These are phyloP conservation scores for Nicator chloris DNA, from an alignment of 2,113 vertebrate genomes.

Conservation along the genomic window DNA sequence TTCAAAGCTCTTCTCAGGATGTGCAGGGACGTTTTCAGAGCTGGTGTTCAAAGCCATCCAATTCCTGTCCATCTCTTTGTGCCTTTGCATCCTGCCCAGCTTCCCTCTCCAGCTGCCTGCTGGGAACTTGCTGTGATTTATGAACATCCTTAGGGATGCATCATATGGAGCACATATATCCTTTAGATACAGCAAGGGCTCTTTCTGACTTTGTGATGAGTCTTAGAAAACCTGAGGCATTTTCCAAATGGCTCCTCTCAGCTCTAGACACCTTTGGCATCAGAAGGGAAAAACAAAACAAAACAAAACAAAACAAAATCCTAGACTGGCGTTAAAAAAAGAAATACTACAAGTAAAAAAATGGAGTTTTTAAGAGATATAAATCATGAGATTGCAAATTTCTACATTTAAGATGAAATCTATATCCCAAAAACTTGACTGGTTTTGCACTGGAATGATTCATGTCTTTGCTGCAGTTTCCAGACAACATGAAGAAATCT, in stretches of 20 bases:
- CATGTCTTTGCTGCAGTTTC: not conserved
- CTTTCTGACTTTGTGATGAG: not conserved
- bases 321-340: not conserved
- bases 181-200: not conserved
- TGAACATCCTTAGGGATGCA: not conserved
- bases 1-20: not conserved
- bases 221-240: not conserved
- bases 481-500: not conserved
- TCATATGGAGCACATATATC: fast-evolving
- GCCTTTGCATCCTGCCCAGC: not conserved
- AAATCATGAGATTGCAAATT: not conserved
- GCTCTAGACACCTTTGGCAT: not conserved
- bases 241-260: not conserved
- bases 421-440: not conserved
- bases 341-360: not conserved
- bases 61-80: not conserved
- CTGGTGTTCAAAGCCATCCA: not conserved
- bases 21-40: fast-evolving
- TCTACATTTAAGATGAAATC: not conserved
- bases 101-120: not conserved
- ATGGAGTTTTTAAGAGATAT: not conserved
- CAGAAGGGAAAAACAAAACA: not conserved
- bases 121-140: not conserved
- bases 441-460: not conserved
- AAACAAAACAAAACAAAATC: too few species aligned